Percentiles rank a stretch among this genome's conserved stretches.
Evolutionary conservation across 2,113 vertebrate genomes (phyloP).

Genomic region (Cryptomyrus ogoouensis): DNA sequence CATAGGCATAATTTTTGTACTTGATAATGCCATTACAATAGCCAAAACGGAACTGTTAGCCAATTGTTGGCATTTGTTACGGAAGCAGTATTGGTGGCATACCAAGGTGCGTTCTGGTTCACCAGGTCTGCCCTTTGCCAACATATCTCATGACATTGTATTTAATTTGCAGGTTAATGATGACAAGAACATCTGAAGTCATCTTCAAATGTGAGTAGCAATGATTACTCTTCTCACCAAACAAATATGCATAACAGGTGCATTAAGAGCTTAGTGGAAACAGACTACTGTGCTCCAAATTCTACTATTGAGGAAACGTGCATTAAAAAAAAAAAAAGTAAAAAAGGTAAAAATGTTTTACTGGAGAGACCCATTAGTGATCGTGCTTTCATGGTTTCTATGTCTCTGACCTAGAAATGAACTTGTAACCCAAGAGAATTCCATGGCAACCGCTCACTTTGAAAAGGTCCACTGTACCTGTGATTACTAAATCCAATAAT

Average conservation of each 20-base stretch:
- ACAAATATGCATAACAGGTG: background rate
- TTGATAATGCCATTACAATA: background rate
- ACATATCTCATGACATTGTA: background rate
- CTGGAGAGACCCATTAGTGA: background rate
- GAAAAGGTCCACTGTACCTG: background rate
- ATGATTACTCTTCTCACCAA: background rate
- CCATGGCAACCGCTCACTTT: background rate
- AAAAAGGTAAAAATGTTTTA: background rate
- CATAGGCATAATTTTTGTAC: background rate
- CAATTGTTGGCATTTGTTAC: background rate
- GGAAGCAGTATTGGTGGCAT: too few relatives aligned
- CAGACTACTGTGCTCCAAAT: background rate
- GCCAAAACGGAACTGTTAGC: background rate
- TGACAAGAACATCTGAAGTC: background rate
- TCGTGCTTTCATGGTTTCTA: background rate
- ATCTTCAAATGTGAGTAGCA: conserved; percentile 11
- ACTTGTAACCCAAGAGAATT: conserved; percentile 15
- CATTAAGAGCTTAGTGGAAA: background rate
- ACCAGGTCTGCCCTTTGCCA: background rate
- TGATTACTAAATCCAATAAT: conserved; percentile 18
- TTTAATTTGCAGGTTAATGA: conserved; percentile 5
- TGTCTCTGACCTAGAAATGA: conserved; percentile 12
- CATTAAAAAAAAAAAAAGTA: background rate
- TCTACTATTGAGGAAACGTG: background rate
- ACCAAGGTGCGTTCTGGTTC: background rate